phyloP scores from a whole-genome alignment of 2,888 invertebrate genomes.

The Campoletis raptor region DNA sequence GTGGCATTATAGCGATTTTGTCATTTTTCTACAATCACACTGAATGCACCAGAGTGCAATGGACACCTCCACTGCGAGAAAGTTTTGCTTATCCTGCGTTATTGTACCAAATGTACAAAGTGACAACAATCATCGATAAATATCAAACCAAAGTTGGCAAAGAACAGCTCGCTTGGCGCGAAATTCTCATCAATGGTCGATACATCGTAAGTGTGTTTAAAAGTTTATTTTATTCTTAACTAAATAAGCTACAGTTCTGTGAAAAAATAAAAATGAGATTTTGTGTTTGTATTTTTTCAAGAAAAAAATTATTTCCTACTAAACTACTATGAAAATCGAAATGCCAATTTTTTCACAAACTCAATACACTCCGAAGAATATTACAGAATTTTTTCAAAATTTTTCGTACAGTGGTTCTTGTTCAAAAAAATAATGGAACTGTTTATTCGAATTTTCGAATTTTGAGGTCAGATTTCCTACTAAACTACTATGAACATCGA shows the following conservation, averaged over 20 bases:
- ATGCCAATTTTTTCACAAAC: too few species aligned
- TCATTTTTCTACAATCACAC: slow-evolving; percentile 94
- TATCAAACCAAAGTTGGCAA: slow-evolving; percentile 68
- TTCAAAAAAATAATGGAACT: too few species aligned
- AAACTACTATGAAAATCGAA: too few species aligned
- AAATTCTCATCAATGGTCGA: slow-evolving; percentile 69
- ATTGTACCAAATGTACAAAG: slow-evolving; percentile 90
- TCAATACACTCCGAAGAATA: too few species aligned
- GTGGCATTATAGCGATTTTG: slow-evolving; percentile 90
- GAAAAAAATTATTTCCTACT: too few species aligned
- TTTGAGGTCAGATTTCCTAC: too few species aligned
- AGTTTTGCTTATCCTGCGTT: slow-evolving; percentile 94
- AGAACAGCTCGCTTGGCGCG: slow-evolving; percentile 70
- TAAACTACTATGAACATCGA: too few species aligned
- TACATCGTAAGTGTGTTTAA: slow-evolving; percentile 68
- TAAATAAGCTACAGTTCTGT: background rate
- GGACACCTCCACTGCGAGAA: slow-evolving; percentile 94
- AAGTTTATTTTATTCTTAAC: background rate
- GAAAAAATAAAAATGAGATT: too few species aligned
- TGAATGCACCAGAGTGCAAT: slow-evolving; percentile 93
- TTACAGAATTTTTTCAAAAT: too few species aligned
- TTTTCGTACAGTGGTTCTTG: too few species aligned
- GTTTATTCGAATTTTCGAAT: too few species aligned
- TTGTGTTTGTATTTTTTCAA: too few species aligned
- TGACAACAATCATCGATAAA: slow-evolving; percentile 84